Evolutionary conservation across 35 echinoderm and acorn worm genomes (phyloP).

Genomic region (Holothuria glaberrima): DNA sequence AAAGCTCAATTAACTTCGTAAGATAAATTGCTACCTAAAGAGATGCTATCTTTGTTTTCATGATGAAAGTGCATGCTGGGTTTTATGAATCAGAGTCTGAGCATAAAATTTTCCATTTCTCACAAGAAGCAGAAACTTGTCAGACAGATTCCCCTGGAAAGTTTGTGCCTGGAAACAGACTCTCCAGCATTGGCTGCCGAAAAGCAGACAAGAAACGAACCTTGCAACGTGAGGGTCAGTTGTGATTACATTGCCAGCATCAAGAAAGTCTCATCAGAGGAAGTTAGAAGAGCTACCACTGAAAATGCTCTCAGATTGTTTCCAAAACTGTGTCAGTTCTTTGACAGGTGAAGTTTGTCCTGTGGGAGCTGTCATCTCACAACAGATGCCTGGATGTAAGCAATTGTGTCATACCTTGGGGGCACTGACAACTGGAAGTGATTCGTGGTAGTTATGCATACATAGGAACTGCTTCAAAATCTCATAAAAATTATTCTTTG

Average conservation of each 20-base stretch:
- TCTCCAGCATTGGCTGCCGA: slow-evolving; percentile 89
- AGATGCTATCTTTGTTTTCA: too few species aligned
- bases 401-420: too few species aligned
- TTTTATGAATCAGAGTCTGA: too few species aligned
- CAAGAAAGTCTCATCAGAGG: slow-evolving; percentile 74
- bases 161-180: slow-evolving; percentile 86
- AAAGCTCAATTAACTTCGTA: too few species aligned
- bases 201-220: slow-evolving; percentile 96
- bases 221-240: slow-evolving; percentile 83
- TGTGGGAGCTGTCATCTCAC: background rate
- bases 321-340: slow-evolving; percentile 61
- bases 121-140: slow-evolving; percentile 97
- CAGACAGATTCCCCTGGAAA: slow-evolving; percentile 79
- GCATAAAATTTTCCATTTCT: background rate
- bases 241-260: slow-evolving; percentile 95
- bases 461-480: too few species aligned
- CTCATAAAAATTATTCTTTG: too few species aligned
- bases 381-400: background rate
- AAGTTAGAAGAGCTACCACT: slow-evolving; percentile 71
- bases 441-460: too few species aligned
- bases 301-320: slow-evolving; percentile 94
- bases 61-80: too few species aligned
- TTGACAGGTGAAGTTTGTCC: background rate
- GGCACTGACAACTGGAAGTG: too few species aligned
- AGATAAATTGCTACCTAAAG: too few species aligned